Evolutionary conservation across 2,797 vertebrate species (phyloP).

Genomic region (Mareca penelope): DNA sequence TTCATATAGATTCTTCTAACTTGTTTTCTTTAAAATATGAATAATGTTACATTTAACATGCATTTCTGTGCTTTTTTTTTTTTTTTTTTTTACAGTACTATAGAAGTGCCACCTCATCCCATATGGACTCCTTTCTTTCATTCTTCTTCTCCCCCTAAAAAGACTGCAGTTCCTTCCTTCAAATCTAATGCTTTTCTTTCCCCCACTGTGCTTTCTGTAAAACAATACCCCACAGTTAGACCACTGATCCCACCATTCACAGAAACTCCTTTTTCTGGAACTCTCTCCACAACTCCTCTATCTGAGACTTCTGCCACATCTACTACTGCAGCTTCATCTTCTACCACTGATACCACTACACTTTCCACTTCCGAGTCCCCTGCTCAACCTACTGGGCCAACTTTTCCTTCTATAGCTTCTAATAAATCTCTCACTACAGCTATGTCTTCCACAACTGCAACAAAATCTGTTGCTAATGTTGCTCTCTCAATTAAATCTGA

Average conservation of each 20-base stretch:
- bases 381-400: background rate
- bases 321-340: background rate
- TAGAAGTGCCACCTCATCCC: constrained; percentile 64
- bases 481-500: constrained; percentile 8
- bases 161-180: background rate
- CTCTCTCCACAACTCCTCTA: background rate
- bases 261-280: background rate
- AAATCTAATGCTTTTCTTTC: constrained; percentile 14
- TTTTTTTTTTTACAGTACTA: constrained; percentile 65
- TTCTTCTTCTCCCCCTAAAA: constrained; percentile 6
- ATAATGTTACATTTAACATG: background rate
- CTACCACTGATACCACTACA: background rate
- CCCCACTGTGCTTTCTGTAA: background rate
- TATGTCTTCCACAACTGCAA: background rate
- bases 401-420: background rate
- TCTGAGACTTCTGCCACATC: background rate
- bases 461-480: background rate
- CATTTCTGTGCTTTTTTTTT: constrained; percentile 26
- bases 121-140: constrained; percentile 4
- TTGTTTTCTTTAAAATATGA: background rate
- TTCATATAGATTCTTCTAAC: background rate
- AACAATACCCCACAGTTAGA: background rate
- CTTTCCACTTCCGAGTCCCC: background rate
- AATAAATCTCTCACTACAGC: background rate
- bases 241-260: constrained; percentile 3